Percentiles rank a stretch among this genome's conserved stretches.
Evolutionary conservation across 2,888 invertebrate species (phyloP).

Genomic region (Gisinianus flammeolus): DNA sequence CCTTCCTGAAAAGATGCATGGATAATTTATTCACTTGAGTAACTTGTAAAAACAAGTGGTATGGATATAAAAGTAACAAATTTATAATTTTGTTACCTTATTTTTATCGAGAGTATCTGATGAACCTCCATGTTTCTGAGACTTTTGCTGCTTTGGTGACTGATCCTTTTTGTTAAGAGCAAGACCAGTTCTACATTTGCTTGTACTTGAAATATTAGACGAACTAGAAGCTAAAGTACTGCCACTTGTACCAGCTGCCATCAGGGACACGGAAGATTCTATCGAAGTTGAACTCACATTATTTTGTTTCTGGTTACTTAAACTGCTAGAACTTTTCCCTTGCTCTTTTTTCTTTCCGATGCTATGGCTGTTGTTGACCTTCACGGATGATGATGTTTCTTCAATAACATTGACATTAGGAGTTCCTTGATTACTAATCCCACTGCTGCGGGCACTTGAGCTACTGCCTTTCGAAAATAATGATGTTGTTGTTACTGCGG

Average conservation of each 20-base stretch:
- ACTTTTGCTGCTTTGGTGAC: not conserved
- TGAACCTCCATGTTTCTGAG: not conserved
- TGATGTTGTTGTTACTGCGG: not conserved
- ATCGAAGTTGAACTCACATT: constrained; percentile 6
- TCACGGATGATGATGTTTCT: not conserved
- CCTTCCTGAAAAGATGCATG: constrained; percentile 10
- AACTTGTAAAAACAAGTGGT: no score
- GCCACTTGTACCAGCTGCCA: not conserved
- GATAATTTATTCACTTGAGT: no score
- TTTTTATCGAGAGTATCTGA: not conserved
- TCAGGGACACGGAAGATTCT: not conserved
- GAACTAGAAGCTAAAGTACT: not conserved
- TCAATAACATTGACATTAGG: not conserved
- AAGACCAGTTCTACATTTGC: not conserved
- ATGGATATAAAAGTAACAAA: not conserved
- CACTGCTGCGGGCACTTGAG: not conserved
- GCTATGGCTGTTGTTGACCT: not conserved
- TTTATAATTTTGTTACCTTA: not conserved
- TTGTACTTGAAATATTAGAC: not conserved
- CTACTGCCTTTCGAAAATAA: not conserved
- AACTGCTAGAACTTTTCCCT: constrained; percentile 5
- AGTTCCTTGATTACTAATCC: constrained; percentile 19
- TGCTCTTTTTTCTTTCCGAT: not conserved
- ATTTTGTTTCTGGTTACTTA: not conserved
- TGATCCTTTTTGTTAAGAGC: not conserved